Conservation (phyloP, 2,888 invertebrate species). For the Orthonychiurus folsomi region DNA sequence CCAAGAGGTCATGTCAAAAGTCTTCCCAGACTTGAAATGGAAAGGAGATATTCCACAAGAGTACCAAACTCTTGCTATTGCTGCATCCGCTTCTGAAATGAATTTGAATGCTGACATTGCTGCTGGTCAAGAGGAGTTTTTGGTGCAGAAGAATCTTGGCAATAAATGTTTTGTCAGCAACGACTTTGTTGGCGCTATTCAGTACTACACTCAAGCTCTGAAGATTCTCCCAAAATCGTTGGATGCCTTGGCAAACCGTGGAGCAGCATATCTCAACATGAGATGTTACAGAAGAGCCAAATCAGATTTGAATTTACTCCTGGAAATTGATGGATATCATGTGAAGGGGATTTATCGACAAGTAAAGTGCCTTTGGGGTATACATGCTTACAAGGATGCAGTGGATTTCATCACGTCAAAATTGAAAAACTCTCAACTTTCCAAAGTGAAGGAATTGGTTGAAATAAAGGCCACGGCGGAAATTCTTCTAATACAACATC, state of each 20-base stretch:
- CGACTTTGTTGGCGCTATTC: slow-evolving; percentile 12
- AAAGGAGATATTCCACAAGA: slow-evolving; percentile 9
- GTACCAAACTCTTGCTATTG: neutral
- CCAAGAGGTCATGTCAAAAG: neutral
- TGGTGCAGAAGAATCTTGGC: slow-evolving; percentile 5
- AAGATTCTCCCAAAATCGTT: neutral
- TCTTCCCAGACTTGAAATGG: slow-evolving; percentile 10
- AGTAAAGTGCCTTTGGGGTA: neutral
- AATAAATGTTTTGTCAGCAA: slow-evolving; percentile 11
- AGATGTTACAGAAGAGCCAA: slow-evolving; percentile 16
- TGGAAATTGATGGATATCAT: slow-evolving; percentile 6
- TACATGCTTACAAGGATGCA: neutral
- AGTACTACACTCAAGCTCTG: slow-evolving; percentile 13
- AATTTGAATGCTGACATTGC: neutral
- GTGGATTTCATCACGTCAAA: neutral
- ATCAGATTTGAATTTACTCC: slow-evolving; percentile 16
- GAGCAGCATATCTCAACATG: slow-evolving; percentile 23
- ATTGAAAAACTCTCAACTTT: neutral
- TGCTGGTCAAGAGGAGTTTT: slow-evolving; percentile 3
- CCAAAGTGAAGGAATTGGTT: neutral
- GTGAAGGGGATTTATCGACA: neutral
- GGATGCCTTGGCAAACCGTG: slow-evolving; percentile 26
- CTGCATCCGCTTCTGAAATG: neutral
- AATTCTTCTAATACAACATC: neutral
- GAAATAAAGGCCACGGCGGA: neutral